phyloP scores from a whole-genome alignment of 1,140 invertebrate species.

The Bombus terrestris region DNA sequence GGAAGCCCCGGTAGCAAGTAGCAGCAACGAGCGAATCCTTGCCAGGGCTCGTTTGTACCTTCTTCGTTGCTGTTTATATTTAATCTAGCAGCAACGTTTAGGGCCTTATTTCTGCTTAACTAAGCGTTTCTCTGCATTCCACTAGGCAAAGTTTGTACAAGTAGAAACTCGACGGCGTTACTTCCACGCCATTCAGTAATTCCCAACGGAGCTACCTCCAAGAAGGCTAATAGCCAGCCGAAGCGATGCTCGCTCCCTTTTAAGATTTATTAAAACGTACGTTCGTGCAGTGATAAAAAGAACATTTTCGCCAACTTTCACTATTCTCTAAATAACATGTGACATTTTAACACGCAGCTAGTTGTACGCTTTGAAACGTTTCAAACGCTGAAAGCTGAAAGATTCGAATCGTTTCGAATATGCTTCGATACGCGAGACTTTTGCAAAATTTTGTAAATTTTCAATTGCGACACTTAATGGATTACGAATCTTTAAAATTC shows the following conservation, averaged over 20 bases:
- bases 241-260: background rate
- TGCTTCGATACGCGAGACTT: background rate
- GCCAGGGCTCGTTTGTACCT: slow-evolving; percentile 32
- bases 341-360: no score
- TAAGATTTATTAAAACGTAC: slow-evolving; percentile 39
- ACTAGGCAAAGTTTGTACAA: slow-evolving; percentile 43
- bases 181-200: slow-evolving; percentile 38
- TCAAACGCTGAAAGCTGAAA: no score
- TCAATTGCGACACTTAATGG: no score
- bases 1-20: background rate
- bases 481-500: no score
- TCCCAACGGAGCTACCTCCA: slow-evolving; percentile 10
- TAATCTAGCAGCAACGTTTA: slow-evolving; percentile 47
- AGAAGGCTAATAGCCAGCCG: slow-evolving; percentile 33
- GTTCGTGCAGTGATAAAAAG: background rate
- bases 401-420: no score
- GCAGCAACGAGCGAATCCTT: slow-evolving; percentile 27
- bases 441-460: no score
- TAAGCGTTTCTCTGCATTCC: slow-evolving; percentile 37
- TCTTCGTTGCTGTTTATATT: slow-evolving; percentile 50
- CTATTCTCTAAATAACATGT: no score
- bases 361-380: no score
- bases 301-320: background rate
- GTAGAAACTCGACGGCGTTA: slow-evolving; percentile 42
- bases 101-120: slow-evolving; percentile 50